A percentile compares a stretch with the other conserved stretches of the same genome.
Conservation (phyloP, 2,888 invertebrate genomes). For the Bunonema sp. region DNA sequence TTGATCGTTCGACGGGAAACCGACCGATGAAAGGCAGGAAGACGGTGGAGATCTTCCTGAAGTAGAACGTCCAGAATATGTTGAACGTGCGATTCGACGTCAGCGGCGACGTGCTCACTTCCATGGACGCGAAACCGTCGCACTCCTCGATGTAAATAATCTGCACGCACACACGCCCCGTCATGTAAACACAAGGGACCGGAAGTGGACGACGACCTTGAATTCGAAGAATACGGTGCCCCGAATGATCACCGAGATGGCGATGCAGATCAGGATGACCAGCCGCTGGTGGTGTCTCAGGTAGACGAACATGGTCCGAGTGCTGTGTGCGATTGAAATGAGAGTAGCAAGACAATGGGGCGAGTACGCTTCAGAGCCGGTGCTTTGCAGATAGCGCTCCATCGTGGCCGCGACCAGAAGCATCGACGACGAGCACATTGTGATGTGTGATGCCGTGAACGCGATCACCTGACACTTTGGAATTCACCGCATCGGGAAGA, state of each 20-base stretch:
- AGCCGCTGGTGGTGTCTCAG: constrained; percentile 19
- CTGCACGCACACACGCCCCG: too few relatives aligned
- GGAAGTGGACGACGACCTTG: constrained; percentile 9
- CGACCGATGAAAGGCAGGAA: constrained; percentile 31
- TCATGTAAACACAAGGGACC: too few relatives aligned
- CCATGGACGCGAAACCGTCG: constrained; percentile 21
- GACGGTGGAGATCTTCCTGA: constrained; percentile 29
- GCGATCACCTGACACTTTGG: constrained; percentile 12
- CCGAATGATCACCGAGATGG: constrained; percentile 19
- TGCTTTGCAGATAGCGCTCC: constrained; percentile 36
- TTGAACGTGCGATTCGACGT: constrained; percentile 18
- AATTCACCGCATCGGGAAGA: too few relatives aligned
- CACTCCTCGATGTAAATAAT: constrained; percentile 17
- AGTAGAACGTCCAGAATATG: constrained; percentile 30
- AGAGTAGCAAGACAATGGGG: too few relatives aligned
- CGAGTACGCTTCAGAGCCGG: too few relatives aligned
- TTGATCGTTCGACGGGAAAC: background rate
- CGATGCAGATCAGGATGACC: constrained; percentile 25
- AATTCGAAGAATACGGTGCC: constrained; percentile 34
- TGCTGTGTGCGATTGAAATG: too few relatives aligned
- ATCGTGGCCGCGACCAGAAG: constrained; percentile 35
- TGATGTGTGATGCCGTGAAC: constrained; percentile 35
- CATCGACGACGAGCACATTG: constrained; percentile 27
- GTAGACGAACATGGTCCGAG: constrained; percentile 17
- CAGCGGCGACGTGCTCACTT: constrained; percentile 15